Conservation (phyloP, 92 coral and sea anemone genomes). For the Montipora capitata region DNA sequence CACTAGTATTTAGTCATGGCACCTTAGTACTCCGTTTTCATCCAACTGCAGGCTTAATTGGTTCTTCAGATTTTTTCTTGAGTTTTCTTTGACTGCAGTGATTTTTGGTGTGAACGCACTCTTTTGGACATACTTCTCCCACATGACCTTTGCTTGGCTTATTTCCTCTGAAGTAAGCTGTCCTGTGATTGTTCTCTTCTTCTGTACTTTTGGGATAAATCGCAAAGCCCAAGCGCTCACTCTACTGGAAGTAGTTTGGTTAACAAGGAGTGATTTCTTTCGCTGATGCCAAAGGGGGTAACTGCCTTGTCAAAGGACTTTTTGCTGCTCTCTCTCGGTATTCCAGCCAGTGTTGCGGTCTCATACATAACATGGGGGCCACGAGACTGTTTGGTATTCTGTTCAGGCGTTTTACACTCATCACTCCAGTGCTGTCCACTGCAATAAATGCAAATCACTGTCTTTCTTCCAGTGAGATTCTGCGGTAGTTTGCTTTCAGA, state of each 20-base stretch:
- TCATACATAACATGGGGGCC: too few species aligned
- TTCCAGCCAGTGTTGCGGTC: neutral
- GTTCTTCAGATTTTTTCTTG: slow-evolving; percentile 43
- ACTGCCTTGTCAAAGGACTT: slow-evolving; percentile 1
- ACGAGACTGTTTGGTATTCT: too few species aligned
- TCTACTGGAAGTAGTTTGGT: slow-evolving; percentile 21
- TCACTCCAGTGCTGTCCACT: slow-evolving; percentile 23
- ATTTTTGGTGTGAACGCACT: slow-evolving; percentile 19
- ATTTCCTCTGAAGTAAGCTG: neutral
- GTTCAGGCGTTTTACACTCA: slow-evolving; percentile 16
- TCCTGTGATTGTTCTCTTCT: slow-evolving; percentile 40
- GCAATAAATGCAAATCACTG: slow-evolving; percentile 2
- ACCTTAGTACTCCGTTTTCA: neutral
- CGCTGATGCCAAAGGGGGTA: neutral
- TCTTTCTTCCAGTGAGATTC: neutral
- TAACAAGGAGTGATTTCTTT: slow-evolving; percentile 1
- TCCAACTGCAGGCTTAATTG: too few species aligned
- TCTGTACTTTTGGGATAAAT: slow-evolving; percentile 35
- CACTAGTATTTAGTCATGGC: slow-evolving; percentile 52
- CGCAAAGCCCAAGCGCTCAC: slow-evolving; percentile 22
- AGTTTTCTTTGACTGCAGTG: slow-evolving; percentile 20
- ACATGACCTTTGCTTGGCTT: slow-evolving; percentile 18
- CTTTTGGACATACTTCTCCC: slow-evolving; percentile 29
- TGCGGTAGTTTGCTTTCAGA: neutral
- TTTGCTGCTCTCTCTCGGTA: neutral